phyloP scores from a whole-genome alignment of 2,113 vertebrate genomes.

The Cricetomys ansorgei region DNA sequence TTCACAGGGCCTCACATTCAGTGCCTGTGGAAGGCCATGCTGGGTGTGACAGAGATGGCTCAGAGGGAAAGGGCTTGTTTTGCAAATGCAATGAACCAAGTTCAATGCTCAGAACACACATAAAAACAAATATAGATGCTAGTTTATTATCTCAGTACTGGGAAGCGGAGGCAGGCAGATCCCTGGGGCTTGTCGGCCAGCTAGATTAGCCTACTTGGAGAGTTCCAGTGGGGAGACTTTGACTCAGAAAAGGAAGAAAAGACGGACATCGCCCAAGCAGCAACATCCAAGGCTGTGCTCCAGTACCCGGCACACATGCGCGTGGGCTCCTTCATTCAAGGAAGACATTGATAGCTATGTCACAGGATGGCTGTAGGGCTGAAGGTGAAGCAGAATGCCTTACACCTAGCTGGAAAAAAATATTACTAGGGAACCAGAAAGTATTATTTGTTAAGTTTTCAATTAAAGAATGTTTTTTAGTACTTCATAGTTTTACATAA shows the following conservation, averaged over 20 bases:
- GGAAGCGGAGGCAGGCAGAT: background rate
- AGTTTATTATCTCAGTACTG: background rate
- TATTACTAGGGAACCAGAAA: background rate
- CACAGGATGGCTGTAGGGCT: background rate
- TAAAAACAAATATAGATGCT: background rate
- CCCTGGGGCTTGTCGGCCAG: background rate
- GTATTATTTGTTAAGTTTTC: background rate
- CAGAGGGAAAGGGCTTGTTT: background rate
- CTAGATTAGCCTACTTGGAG: background rate
- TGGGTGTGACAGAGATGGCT: background rate
- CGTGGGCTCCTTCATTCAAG: background rate
- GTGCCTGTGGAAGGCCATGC: rapidly evolving
- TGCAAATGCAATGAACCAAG: background rate
- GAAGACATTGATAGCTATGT: background rate
- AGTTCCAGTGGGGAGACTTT: background rate
- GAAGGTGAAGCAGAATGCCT: background rate
- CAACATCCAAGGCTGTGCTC: background rate
- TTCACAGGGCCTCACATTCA: background rate
- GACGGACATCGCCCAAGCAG: background rate
- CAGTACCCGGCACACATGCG: background rate
- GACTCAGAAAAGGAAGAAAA: background rate
- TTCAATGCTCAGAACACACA: background rate
- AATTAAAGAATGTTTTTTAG: background rate
- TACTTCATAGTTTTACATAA: background rate
- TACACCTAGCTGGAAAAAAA: background rate